Evolutionary conservation across 2,888 invertebrate genomes (phyloP).

Genomic region (Abrostola tripartita): DNA sequence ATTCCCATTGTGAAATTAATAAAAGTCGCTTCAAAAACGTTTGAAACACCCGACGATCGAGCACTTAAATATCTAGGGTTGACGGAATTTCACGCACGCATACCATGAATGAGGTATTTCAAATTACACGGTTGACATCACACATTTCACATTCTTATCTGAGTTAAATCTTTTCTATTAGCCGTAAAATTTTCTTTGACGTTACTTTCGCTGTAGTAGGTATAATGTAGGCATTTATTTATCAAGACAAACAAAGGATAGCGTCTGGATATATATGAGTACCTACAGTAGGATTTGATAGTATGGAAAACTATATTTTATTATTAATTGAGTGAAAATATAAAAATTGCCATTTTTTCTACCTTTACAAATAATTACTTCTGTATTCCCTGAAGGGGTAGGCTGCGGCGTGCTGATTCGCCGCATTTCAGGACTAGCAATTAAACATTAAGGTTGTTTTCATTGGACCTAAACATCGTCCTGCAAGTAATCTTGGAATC

Average conservation of each 20-base stretch:
- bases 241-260: slow-evolving; percentile 15
- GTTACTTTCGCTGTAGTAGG: not conserved
- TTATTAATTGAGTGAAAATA: too few relatives aligned
- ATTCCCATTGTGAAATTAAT: not conserved
- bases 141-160: slow-evolving; percentile 20
- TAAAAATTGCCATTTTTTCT: too few relatives aligned
- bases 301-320: too few relatives aligned
- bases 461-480: too few relatives aligned
- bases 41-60: not conserved
- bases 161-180: slow-evolving; percentile 23
- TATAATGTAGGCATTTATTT: not conserved
- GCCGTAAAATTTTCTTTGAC: slow-evolving; percentile 7
- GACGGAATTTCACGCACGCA: slow-evolving; percentile 16
- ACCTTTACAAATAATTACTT: too few relatives aligned
- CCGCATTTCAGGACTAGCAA: too few relatives aligned
- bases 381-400: too few relatives aligned
- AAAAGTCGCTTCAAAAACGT: not conserved
- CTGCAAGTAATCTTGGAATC: too few relatives aligned
- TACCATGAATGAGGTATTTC: slow-evolving; percentile 26
- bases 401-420: too few relatives aligned
- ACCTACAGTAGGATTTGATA: too few relatives aligned
- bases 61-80: slow-evolving; percentile 4
- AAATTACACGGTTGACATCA: slow-evolving; percentile 38
- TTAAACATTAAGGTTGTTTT: too few relatives aligned
- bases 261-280: not conserved